Evolutionary conservation across 2,113 vertebrate species (phyloP).

Genomic region (Amazona guildingii): DNA sequence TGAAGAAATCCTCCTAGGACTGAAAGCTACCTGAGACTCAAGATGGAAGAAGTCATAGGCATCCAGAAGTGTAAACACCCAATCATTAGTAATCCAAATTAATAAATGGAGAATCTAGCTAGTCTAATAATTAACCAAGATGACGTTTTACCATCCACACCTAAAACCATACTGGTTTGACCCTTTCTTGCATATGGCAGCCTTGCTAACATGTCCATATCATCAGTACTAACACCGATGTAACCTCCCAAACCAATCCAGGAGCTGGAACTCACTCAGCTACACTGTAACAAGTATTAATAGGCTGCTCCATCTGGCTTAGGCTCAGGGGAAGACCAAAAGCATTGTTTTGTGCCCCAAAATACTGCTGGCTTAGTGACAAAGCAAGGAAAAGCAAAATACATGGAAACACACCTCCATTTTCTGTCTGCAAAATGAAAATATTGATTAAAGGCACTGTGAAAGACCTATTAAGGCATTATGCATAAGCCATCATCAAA

Average conservation of each 20-base stretch:
- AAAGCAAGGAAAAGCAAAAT: background rate
- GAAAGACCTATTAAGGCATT: background rate
- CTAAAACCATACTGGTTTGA: background rate
- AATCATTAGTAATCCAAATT: background rate
- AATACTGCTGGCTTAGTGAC: background rate
- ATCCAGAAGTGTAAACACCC: background rate
- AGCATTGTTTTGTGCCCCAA: background rate
- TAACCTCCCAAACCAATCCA: background rate
- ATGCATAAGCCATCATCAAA: background rate
- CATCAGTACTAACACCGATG: background rate
- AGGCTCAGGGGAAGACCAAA: background rate
- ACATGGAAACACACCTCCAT: background rate
- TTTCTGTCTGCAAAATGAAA: background rate
- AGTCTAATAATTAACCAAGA: slow-evolving; percentile 1
- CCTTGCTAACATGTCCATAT: background rate
- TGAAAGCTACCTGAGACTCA: background rate
- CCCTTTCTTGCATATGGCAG: background rate
- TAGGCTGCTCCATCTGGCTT: background rate
- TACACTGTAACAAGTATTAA: background rate
- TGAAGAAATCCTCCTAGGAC: background rate
- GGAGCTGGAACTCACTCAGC: background rate
- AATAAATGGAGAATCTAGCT: slow-evolving; percentile 10
- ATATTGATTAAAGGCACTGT: background rate
- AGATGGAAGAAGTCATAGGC: background rate
- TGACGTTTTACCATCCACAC: background rate